Base-by-base conservation (phyloP, 2,113 vertebrate genomes). In the Alligator mississippiensis region DNA sequence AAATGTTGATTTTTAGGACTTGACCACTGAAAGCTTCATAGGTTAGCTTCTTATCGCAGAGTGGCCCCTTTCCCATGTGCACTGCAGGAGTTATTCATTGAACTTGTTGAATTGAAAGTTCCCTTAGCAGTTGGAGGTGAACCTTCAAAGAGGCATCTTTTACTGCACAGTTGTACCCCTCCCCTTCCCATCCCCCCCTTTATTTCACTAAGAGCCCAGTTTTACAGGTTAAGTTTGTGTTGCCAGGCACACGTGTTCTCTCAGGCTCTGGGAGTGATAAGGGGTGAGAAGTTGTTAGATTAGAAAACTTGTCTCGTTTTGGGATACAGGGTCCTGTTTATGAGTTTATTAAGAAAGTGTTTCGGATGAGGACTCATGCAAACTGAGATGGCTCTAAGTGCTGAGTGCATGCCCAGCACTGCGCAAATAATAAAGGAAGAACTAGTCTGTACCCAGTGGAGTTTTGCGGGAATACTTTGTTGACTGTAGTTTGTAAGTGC, bases 341-440 rank as follows among this genome's bases (percentile, higher is more conserved):
- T 47, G 21, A 74, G 15, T 74, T 74, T 47, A 9, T 74, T 34
- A 74, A 74, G 68, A 22, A 34, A 11, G 34, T 47, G 47, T 88
- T 94, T 92, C 87, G 77, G 82, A 38, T 58, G 83, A 89, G 93
- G 92, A 87, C 89, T 89, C 92, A 72, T 82, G 28, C 81, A 89
- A 78, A 85, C 64, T 90, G 92, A 86, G 70, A 84, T 81, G 77
- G 82, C 34, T 34, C 34, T 34, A 77, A 94, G 91, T 93, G 87
- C 80, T 70, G 70, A 75, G 77, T 47, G 77, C 81, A 6, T 72
- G 5, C 5, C 14, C 47, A 22, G 34, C 47, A 34, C 30, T 38
- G 68, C 38, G 38, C 30, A 72, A 13, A 72, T 21, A 47, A 47
- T 21, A 72, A 30, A 72, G 68, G 68, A 72, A 72, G 68, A 72